Percentiles rank a stretch among this genome's conserved stretches.
Conservation (phyloP, 2,797 vertebrate genomes). For the Tinamus major region DNA sequence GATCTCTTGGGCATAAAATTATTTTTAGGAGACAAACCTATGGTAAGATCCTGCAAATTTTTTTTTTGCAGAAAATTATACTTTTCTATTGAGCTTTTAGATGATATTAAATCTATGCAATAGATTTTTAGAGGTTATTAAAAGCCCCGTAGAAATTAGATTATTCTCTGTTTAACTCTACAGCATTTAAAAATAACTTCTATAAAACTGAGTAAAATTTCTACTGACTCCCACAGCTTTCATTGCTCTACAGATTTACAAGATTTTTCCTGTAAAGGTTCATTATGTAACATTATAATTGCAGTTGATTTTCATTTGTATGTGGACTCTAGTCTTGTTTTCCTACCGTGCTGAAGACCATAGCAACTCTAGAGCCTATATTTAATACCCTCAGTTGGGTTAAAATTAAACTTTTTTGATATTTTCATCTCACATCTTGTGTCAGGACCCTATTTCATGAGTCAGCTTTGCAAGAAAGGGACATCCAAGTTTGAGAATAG, state of each 20-base stretch:
- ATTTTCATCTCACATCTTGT: not conserved
- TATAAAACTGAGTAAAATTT: constrained; percentile 38
- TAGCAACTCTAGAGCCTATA: not conserved
- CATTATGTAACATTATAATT: constrained; percentile 45
- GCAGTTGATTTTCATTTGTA: constrained; percentile 29
- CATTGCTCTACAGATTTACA: constrained; percentile 3
- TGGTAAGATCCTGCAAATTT: not conserved
- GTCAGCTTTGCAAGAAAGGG: not conserved
- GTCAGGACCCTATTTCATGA: not conserved
- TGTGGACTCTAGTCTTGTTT: constrained; percentile 34
- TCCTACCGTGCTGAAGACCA: not conserved
- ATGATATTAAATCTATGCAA: constrained; percentile 39
- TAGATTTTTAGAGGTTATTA: constrained; percentile 42
- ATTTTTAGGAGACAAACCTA: constrained; percentile 49
- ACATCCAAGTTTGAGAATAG: not conserved
- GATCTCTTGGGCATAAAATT: constrained; percentile 10
- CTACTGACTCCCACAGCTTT: constrained; percentile 55
- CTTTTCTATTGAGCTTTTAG: constrained; percentile 15
- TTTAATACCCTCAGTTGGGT: not conserved
- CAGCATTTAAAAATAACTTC: constrained; percentile 61
- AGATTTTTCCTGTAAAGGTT: constrained; percentile 26
- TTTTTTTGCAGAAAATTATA: constrained; percentile 46
- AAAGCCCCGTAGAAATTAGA: constrained; percentile 57
- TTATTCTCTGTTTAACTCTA: constrained; percentile 63
- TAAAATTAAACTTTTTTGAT: not conserved